These are phyloP conservation scores for Urocitellus parryii DNA, from an alignment of 2,113 vertebrate species.

Conservation along the genomic window DNA sequence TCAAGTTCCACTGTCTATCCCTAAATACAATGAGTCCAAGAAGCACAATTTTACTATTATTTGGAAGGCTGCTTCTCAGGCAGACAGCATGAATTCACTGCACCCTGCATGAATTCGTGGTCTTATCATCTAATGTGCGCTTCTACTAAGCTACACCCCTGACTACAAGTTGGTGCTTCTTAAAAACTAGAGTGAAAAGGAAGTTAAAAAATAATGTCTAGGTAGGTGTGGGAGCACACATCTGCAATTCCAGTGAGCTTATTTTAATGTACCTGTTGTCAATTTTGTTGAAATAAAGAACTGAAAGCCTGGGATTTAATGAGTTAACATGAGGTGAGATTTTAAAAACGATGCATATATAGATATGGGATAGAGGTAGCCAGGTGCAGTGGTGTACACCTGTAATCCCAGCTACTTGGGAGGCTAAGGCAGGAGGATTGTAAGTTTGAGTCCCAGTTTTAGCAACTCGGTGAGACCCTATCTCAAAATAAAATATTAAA, in stretches of 20 bases:
- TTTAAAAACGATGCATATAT: background rate
- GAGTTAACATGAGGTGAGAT: background rate
- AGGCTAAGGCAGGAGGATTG: too few species aligned
- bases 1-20: background rate
- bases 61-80: slow-evolving; percentile 12
- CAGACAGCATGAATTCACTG: background rate
- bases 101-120: background rate
- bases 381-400: background rate
- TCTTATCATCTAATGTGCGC: background rate
- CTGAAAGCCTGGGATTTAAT: too few species aligned
- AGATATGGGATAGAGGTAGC: background rate
- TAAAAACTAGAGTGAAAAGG: background rate
- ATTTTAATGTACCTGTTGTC: too few species aligned
- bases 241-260: background rate
- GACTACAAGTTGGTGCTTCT: background rate
- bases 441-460: too few species aligned
- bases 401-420: too few species aligned
- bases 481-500: too few species aligned
- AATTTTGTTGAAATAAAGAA: too few species aligned
- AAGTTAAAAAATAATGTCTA: background rate
- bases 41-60: slow-evolving; percentile 61
- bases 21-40: background rate
- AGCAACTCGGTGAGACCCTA: too few species aligned
- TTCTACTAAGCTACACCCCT: background rate
- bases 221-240: too few species aligned